phyloP scores from a whole-genome alignment of 35 echinoderm and acorn worm genomes.

The Heliocidaris tuberculata region DNA sequence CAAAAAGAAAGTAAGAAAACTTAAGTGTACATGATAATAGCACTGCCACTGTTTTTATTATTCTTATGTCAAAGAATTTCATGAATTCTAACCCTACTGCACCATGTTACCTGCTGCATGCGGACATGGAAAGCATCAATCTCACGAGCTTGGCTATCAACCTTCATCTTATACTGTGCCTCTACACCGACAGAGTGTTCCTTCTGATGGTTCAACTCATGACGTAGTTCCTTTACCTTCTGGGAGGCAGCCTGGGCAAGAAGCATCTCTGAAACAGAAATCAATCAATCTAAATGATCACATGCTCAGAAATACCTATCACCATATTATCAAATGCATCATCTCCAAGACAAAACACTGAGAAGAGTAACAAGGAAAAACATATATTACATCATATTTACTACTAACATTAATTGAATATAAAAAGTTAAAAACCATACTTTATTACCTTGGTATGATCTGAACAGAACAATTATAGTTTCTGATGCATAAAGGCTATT shows the following conservation, averaged over 20 bases:
- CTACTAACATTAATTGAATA: too few relatives aligned
- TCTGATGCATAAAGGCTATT: too few relatives aligned
- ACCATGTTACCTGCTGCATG: slow-evolving; percentile 83
- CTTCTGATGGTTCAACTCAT: slow-evolving; percentile 83
- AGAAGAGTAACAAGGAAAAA: too few relatives aligned
- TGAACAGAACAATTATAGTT: too few relatives aligned
- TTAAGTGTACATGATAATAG: too few relatives aligned
- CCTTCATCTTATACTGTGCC: slow-evolving; percentile 75
- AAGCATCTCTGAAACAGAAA: slow-evolving; percentile 70
- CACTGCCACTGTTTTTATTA: too few relatives aligned
- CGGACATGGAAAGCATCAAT: slow-evolving; percentile 72
- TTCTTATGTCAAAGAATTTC: too few relatives aligned
- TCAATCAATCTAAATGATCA: background rate
- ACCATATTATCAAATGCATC: background rate
- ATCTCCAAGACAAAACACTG: background rate
- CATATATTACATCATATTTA: too few relatives aligned
- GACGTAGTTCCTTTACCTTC: slow-evolving; percentile 89
- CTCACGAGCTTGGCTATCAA: slow-evolving; percentile 67
- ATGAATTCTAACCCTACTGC: background rate
- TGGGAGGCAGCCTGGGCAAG: slow-evolving; percentile 76
- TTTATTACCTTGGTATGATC: too few relatives aligned
- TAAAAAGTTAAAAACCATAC: too few relatives aligned
- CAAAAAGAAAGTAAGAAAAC: too few relatives aligned
- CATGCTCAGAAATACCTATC: background rate
- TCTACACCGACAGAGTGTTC: slow-evolving; percentile 54